Percentiles rank a stretch among this genome's conserved stretches.
These are phyloP conservation scores for Cryptops parisi DNA, from an alignment of 2,888 invertebrate genomes.

Conservation along the genomic window DNA sequence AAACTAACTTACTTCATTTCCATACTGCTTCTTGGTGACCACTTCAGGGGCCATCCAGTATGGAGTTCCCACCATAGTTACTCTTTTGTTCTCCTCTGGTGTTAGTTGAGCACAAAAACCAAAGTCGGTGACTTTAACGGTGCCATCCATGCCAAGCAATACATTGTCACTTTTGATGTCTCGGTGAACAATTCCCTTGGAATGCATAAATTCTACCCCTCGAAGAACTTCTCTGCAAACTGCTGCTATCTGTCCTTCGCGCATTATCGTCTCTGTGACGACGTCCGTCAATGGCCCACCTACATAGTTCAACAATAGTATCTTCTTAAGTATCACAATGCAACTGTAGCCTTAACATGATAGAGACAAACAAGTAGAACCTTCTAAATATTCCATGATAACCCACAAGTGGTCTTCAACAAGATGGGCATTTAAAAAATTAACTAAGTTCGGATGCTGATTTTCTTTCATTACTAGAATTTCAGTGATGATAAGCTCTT, in stretches of 20 bases:
- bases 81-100: conserved; percentile 75
- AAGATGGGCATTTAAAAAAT: conserved; percentile 87
- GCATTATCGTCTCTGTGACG: conserved; percentile 93
- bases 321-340: no score
- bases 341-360: not conserved
- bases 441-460: conserved; percentile 86
- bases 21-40: conserved; percentile 76
- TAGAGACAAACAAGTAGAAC: not conserved
- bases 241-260: conserved; percentile 90
- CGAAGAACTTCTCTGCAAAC: conserved; percentile 78
- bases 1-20: conserved; percentile 47
- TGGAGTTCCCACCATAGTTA: conserved; percentile 95
- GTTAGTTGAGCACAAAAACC: conserved; percentile 96
- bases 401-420: conserved; percentile 85
- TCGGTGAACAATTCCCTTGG: conserved; percentile 75
- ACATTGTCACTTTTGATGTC: conserved; percentile 98
- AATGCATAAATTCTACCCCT: conserved; percentile 78
- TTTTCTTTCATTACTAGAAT: conserved; percentile 75
- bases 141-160: conserved; percentile 79
- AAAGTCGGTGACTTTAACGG: conserved; percentile 87
- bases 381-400: conserved; percentile 24
- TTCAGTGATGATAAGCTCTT: conserved; percentile 89
- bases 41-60: conserved; percentile 96
- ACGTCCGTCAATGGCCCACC: conserved; percentile 95
- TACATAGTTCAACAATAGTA: no score